These are phyloP conservation scores for Daubentonia madagascariensis DNA, from an alignment of 2,113 vertebrate species.

Conservation along the genomic window DNA sequence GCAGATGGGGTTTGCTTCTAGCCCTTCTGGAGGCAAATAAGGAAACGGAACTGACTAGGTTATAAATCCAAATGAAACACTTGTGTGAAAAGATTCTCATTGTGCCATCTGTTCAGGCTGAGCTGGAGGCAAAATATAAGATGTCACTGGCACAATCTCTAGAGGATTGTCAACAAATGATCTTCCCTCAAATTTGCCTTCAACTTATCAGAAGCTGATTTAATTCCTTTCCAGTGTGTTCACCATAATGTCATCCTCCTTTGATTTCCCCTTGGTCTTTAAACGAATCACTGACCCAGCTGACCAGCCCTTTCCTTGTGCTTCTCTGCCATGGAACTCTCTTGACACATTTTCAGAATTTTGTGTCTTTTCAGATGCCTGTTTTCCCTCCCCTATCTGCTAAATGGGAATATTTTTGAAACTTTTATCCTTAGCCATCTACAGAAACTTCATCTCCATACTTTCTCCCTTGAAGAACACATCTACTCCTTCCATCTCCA, in stretches of 20 bases:
- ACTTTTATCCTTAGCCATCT: neutral
- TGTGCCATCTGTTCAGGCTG: constrained; percentile 64
- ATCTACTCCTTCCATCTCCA: neutral
- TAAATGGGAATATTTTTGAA: neutral
- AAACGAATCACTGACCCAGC: neutral
- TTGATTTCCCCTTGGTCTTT: neutral
- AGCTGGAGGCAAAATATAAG: constrained; percentile 52
- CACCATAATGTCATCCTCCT: neutral
- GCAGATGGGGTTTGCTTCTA: constrained; percentile 17
- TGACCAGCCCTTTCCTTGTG: neutral
- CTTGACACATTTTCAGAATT: neutral
- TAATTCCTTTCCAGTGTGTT: neutral
- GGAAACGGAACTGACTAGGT: constrained; percentile 42
- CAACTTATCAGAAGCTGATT: neutral
- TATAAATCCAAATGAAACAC: constrained; percentile 59
- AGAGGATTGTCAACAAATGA: constrained; percentile 35
- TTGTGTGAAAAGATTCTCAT: constrained; percentile 15
- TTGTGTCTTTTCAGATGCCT: neutral
- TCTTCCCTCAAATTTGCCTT: constrained; percentile 49
- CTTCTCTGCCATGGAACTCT: neutral
- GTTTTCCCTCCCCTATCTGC: neutral
- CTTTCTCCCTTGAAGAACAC: neutral
- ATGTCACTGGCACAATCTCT: constrained; percentile 39
- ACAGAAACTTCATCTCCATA: neutral
- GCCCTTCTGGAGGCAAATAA: constrained; percentile 46